These are phyloP conservation scores for Cyanistes caeruleus DNA, from an alignment of 2,113 vertebrate genomes.

Conservation along the genomic window DNA sequence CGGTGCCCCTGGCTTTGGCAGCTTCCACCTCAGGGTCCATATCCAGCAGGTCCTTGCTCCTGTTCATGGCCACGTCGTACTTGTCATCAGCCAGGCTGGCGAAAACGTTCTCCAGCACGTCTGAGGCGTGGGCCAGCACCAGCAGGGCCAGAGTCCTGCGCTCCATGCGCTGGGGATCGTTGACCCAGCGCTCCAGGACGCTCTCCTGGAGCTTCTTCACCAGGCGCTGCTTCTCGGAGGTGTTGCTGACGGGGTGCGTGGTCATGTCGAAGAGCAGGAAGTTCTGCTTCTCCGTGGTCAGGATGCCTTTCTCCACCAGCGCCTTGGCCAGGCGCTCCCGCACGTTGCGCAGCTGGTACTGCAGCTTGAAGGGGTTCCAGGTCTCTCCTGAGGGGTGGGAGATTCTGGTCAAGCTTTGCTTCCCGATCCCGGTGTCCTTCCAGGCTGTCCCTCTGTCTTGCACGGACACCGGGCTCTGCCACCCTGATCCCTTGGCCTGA, in stretches of 20 bases:
- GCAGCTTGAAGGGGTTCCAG: conserved; percentile 88
- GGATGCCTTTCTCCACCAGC: conserved; percentile 85
- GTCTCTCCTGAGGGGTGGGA: conserved; percentile 76
- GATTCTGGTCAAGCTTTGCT: fast-evolving
- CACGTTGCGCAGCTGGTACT: conserved; percentile 85
- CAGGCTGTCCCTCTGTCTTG: background rate
- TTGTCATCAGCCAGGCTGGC: conserved; percentile 74
- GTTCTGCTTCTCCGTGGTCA: conserved; percentile 87
- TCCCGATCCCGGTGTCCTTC: fast-evolving
- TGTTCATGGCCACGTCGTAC: conserved; percentile 77
- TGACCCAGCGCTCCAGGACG: conserved; percentile 83
- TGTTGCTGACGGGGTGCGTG: conserved; percentile 83
- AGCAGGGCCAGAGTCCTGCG: conserved; percentile 78
- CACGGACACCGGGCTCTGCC: fast-evolving
- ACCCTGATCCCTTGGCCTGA: background rate
- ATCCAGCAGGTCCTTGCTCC: conserved; percentile 79
- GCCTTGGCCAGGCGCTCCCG: conserved; percentile 85
- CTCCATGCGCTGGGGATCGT: conserved; percentile 80
- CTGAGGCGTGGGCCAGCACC: conserved; percentile 81
- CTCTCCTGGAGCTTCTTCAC: conserved; percentile 79
- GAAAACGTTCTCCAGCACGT: conserved; percentile 82
- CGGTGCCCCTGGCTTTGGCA: conserved; percentile 62
- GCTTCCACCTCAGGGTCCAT: conserved; percentile 80
- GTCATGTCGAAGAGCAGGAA: conserved; percentile 90
- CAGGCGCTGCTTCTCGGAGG: conserved; percentile 81